These are phyloP conservation scores for Paramisgurnus dabryanus DNA, from an alignment of 2,113 vertebrate genomes.

Conservation along the genomic window DNA sequence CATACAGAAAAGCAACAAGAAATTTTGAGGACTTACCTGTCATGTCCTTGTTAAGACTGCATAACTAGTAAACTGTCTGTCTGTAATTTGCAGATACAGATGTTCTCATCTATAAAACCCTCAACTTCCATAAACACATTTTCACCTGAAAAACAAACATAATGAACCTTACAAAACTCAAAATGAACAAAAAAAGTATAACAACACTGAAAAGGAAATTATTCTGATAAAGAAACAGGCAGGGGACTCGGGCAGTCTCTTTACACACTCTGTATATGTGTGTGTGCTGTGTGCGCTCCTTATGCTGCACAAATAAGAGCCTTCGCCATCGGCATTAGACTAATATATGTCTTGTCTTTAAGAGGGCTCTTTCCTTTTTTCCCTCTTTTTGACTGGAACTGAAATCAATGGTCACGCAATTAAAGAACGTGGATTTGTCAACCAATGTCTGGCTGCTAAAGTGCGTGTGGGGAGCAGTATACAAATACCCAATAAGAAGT, in stretches of 20 bases:
- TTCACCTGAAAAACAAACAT: neutral
- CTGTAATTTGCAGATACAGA: neutral
- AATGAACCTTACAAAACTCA: neutral
- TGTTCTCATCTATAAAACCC: constrained; percentile 5
- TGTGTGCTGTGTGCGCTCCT: neutral
- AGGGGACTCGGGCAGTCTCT: neutral
- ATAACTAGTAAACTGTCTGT: neutral
- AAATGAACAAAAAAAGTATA: neutral
- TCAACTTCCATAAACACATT: neutral
- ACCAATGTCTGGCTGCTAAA: constrained; percentile 38
- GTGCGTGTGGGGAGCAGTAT: constrained; percentile 47
- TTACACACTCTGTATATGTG: constrained; percentile 1
- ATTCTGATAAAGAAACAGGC: neutral
- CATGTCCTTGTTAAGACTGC: neutral
- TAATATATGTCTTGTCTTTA: constrained; percentile 50
- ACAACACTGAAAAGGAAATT: constrained; percentile 20
- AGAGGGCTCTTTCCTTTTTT: constrained; percentile 43
- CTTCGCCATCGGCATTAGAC: constrained; percentile 39
- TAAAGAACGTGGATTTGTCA: constrained; percentile 54
- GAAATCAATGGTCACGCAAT: constrained; percentile 58
- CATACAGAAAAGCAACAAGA: neutral
- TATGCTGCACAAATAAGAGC: constrained; percentile 21
- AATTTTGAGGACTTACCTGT: constrained; percentile 26
- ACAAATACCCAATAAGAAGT: constrained; percentile 50
- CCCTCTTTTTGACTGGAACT: constrained; percentile 50